Evolutionary conservation across 2,797 vertebrate genomes (phyloP).

Genomic region (Xenops minutus): DNA sequence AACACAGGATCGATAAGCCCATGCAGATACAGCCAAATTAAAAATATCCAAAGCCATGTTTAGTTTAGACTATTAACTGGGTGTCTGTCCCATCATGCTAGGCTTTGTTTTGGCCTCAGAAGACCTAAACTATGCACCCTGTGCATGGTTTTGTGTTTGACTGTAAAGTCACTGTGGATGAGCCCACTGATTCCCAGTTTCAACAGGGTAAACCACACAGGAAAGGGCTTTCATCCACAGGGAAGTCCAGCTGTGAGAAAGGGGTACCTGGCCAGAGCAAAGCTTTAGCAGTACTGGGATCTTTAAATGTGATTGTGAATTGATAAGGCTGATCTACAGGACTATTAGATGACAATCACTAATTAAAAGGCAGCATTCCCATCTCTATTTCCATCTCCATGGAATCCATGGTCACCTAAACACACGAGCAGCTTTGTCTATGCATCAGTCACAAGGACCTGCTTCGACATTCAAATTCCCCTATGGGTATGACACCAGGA

Average conservation of each 20-base stretch:
- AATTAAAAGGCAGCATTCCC: neutral
- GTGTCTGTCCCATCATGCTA: neutral
- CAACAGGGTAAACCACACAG: neutral
- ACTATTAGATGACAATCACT: neutral
- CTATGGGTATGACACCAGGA: rapidly evolving
- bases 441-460: neutral
- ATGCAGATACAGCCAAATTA: neutral
- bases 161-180: neutral
- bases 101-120: neutral
- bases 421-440: neutral
- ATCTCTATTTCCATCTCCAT: neutral
- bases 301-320: neutral
- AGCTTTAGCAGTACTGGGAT: neutral
- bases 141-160: neutral
- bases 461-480: neutral
- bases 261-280: neutral
- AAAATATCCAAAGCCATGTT: neutral
- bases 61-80: neutral
- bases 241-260: neutral
- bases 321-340: neutral
- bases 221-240: neutral
- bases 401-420: neutral
- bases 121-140: neutral
- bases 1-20: neutral
- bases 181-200: neutral